phyloP scores from a whole-genome alignment of 2,797 vertebrate genomes.

The Mallotus villosus region DNA sequence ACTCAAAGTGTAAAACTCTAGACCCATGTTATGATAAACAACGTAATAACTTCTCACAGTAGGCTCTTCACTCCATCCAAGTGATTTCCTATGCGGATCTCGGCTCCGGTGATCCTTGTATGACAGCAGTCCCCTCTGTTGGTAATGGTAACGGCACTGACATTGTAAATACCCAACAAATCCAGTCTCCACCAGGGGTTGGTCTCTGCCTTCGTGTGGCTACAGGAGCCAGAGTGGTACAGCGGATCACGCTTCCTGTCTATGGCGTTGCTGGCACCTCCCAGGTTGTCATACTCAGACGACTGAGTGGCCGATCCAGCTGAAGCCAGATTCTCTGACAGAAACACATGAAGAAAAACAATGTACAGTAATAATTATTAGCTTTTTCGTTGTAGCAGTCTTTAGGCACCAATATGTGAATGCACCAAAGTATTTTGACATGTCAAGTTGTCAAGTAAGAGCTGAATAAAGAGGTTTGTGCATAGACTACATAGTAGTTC shows the following conservation, averaged over 20 bases:
- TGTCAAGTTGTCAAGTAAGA: not conserved
- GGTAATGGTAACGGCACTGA: slow-evolving; percentile 53
- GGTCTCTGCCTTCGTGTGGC: not conserved
- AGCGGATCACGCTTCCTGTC: slow-evolving; percentile 49
- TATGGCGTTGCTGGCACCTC: slow-evolving; percentile 26
- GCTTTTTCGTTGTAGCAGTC: not conserved
- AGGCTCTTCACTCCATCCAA: not conserved
- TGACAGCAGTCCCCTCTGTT: slow-evolving; percentile 14
- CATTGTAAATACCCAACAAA: slow-evolving; percentile 47
- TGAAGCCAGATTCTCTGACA: slow-evolving; percentile 32
- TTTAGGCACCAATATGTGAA: not conserved
- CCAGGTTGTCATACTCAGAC: fast-evolving
- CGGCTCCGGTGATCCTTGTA: slow-evolving; percentile 40
- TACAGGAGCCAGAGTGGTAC: slow-evolving; percentile 29
- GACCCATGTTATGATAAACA: not conserved
- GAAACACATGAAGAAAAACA: not conserved
- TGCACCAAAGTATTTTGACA: too few relatives aligned
- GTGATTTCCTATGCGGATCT: slow-evolving; percentile 36
- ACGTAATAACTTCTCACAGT: not conserved
- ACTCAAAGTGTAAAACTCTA: not conserved
- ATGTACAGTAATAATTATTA: not conserved
- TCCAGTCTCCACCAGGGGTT: slow-evolving; percentile 68
- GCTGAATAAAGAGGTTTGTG: not conserved
- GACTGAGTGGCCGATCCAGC: slow-evolving; percentile 34
- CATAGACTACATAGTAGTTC: not conserved